phyloP scores from a whole-genome alignment of 2,113 vertebrate genomes.

The Erinaceus europaeus region DNA sequence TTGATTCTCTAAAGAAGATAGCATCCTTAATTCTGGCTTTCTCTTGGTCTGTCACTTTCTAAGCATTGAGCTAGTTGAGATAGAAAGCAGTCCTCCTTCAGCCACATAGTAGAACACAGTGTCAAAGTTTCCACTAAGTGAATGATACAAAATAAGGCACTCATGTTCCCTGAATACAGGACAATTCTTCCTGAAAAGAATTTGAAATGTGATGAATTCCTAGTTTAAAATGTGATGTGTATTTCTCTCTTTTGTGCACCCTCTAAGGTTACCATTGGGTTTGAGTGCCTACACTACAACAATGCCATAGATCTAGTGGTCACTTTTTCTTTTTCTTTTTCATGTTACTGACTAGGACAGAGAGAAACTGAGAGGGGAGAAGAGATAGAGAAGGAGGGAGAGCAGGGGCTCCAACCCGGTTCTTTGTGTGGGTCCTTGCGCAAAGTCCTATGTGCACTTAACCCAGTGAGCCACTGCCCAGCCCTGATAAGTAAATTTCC shows the following conservation, averaged over 20 bases:
- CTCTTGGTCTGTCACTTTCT: not conserved
- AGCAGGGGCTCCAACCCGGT: too few relatives aligned
- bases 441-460: too few relatives aligned
- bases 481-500: slow-evolving; percentile 68
- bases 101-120: not conserved
- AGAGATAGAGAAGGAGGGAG: too few relatives aligned
- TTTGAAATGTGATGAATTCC: slow-evolving; percentile 63
- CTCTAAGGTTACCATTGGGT: too few relatives aligned
- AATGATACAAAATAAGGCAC: not conserved
- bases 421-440: too few relatives aligned
- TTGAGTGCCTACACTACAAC: too few relatives aligned
- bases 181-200: slow-evolving; percentile 46
- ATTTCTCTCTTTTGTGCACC: too few relatives aligned
- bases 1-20: not conserved
- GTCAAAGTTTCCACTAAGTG: slow-evolving; percentile 37
- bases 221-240: slow-evolving; percentile 74
- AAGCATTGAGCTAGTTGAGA: not conserved
- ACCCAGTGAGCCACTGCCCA: too few relatives aligned
- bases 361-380: too few relatives aligned
- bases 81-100: not conserved
- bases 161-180: slow-evolving; percentile 43
- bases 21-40: not conserved
- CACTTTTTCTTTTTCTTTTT: too few relatives aligned
- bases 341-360: too few relatives aligned
- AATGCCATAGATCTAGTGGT: too few relatives aligned